Evolutionary conservation across 1,140 invertebrate genomes (phyloP), one percentile per base, ranked within the genome.

Genomic region (Ceratina japonica): DNA sequence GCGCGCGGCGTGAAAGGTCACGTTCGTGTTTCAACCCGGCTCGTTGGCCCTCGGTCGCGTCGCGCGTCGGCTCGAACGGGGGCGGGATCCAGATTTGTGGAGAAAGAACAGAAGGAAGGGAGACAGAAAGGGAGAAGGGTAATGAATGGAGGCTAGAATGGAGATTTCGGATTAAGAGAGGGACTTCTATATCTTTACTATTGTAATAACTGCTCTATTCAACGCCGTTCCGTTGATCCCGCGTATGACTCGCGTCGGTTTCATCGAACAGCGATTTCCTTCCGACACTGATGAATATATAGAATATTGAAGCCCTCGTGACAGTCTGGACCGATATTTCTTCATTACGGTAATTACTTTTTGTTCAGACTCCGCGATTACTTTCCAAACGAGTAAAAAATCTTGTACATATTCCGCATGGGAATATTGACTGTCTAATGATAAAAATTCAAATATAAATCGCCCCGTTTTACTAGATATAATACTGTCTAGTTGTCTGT

Each of bases 131-230:
- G 31, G 51, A 24, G 8, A 54, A n/a, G 16, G 61, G 66, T 84
- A 84, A 84, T 80, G 81, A 84, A 84, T 84, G 77, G 81, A 51
- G 56, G 66, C 56, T 16, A 59, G 81, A 80, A 84, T 51, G 22
- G 66, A 76, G 83, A 80, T 80, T 84, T 84, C 68, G 81, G 77
- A 79, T 84, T 84, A 84, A 80, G 58, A 80, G 58, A 75, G 82
- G 65, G 52, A 44, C 68, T 56, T 62, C 24, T 72, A 63, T 80
- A 73, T 75, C 66, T 58, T 80, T 75, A 52, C 76, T 56, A 61
- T 69, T 69, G 76, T 79, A 72, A 80, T 79, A 79, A 75, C 73
- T 49, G 22, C 56, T 31, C 24, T 61, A 37, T 73, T 54, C 44
- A 8, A 0, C 4, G n/a, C 12, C 52, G 1, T 31, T 69, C 49